Conservation (phyloP, 2,888 invertebrate genomes). For the Danaus chrysippus region DNA sequence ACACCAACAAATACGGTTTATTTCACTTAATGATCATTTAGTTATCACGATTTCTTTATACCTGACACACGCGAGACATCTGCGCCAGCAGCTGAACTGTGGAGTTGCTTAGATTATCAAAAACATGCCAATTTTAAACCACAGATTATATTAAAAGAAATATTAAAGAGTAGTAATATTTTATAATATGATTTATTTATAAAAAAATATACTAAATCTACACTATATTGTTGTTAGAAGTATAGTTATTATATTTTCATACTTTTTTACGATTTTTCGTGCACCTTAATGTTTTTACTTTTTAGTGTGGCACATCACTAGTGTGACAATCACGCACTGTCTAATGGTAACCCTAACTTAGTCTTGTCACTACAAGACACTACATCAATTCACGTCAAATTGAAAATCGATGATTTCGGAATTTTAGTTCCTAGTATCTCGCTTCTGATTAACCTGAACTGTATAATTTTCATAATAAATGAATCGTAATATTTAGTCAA, state of each 20-base stretch:
- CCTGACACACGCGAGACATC: slow-evolving; percentile 59
- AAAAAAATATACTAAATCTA: not conserved
- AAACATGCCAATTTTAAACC: slow-evolving; percentile 7
- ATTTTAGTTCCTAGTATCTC: not conserved
- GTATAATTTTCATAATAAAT: slow-evolving; percentile 19
- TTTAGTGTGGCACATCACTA: not conserved
- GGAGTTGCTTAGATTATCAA: slow-evolving; percentile 31
- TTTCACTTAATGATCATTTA: slow-evolving; percentile 64
- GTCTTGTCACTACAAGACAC: not conserved
- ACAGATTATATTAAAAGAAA: slow-evolving; percentile 14
- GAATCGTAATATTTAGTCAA: slow-evolving; percentile 9
- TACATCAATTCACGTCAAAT: not conserved
- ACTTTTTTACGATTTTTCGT: not conserved
- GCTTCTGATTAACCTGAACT: not conserved
- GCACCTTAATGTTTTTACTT: not conserved
- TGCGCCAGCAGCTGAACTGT: slow-evolving; percentile 39
- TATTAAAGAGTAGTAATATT: not conserved
- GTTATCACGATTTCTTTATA: slow-evolving; percentile 59
- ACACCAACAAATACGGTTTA: slow-evolving; percentile 55
- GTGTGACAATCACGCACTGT: not conserved
- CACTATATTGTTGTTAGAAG: not conserved
- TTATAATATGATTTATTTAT: not conserved
- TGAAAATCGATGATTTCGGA: slow-evolving; percentile 14
- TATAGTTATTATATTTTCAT: no score
- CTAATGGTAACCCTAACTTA: not conserved